A percentile compares a stretch with the other conserved stretches of the same genome.
Evolutionary conservation across 2,888 invertebrate genomes (phyloP).

Genomic region (Augiades crinisus): DNA sequence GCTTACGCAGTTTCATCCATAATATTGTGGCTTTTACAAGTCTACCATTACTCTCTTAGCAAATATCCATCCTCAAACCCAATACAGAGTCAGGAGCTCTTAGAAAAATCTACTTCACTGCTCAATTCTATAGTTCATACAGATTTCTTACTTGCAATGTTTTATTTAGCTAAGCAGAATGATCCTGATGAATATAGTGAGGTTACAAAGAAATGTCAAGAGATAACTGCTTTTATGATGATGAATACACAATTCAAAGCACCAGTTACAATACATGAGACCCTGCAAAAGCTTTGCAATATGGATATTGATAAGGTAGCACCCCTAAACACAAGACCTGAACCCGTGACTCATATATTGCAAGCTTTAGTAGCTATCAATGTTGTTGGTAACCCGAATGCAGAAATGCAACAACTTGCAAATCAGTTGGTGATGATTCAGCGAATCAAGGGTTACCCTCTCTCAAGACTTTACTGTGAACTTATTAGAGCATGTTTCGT

Average conservation of each 20-base stretch:
- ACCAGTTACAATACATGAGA: constrained; percentile 80
- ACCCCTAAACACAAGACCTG: constrained; percentile 76
- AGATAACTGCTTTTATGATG: constrained; percentile 83
- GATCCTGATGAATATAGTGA: constrained; percentile 85
- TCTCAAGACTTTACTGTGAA: constrained; percentile 92
- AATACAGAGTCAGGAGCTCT: constrained; percentile 81
- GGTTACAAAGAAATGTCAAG: constrained; percentile 89
- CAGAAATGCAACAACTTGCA: constrained; percentile 89
- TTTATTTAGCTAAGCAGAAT: constrained; percentile 91
- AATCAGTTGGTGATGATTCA: constrained; percentile 92
- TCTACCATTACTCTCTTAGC: constrained; percentile 80
- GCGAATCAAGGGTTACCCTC: constrained; percentile 90
- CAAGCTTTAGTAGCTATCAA: constrained; percentile 93
- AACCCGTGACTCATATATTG: constrained; percentile 86
- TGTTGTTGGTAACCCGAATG: constrained; percentile 91
- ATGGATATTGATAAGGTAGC: constrained; percentile 84
- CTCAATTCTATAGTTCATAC: constrained; percentile 85
- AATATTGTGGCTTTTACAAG: constrained; percentile 90
- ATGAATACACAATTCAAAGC: constrained; percentile 81
- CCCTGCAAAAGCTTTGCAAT: constrained; percentile 81
- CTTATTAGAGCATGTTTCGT: constrained; percentile 94
- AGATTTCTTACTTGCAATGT: constrained; percentile 90
- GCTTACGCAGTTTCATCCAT: constrained; percentile 91
- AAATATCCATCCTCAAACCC: constrained; percentile 71
- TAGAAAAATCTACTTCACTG: constrained; percentile 86